Evolutionary conservation across 2,113 vertebrate genomes (phyloP), one percentile per base, ranked within the genome.

Genomic region (Chaetura pelagica): DNA sequence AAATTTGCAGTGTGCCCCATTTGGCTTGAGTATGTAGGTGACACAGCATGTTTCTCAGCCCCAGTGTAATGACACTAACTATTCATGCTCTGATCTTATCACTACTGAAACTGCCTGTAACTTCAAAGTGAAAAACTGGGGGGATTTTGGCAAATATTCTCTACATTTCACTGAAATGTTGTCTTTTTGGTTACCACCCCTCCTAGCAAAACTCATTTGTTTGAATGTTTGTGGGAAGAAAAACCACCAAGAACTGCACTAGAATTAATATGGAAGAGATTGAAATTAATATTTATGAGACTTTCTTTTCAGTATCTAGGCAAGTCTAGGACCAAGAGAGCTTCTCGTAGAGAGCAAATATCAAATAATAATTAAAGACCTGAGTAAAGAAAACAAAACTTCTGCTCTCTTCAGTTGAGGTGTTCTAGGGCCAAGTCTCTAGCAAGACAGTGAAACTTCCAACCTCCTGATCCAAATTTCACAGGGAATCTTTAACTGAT

Each of bases 181-280:
- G 4, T 48, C 52, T 77, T 58, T 92, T 74, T 34, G 9, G 27
- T 86, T 92, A 66, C 40, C 9, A 7, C 19, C 24, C 64, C 68
- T 75, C 64, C 73, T n/a, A 75, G 68, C 11, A 89, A 93, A 95
- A 86, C 8, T 35, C 21, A n/a, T 84, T 86, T 1, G 1, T 27
- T 63, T 55, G 23, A 72, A 49, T 51, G 52, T 86, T 93, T 0
- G 0, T 40, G 40, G 66, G 64, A 92, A 93, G 61, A 76, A 87
- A 94, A 92, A 3, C 22, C 82, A 86, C 46, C 59, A 67, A 15
- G 34, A 85, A 93, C 55, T 93, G 34, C 29, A 35, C 59, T 68
- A 59, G 73, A 90, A 86, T 86, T 88, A 93, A 94, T 85, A 63
- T 71, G 55, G 20, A 87, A 80, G 5, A 58, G 32, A 80, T 84